Evolutionary conservation across 2,797 vertebrate genomes (phyloP).

Genomic region (Sebastes iracundus): DNA sequence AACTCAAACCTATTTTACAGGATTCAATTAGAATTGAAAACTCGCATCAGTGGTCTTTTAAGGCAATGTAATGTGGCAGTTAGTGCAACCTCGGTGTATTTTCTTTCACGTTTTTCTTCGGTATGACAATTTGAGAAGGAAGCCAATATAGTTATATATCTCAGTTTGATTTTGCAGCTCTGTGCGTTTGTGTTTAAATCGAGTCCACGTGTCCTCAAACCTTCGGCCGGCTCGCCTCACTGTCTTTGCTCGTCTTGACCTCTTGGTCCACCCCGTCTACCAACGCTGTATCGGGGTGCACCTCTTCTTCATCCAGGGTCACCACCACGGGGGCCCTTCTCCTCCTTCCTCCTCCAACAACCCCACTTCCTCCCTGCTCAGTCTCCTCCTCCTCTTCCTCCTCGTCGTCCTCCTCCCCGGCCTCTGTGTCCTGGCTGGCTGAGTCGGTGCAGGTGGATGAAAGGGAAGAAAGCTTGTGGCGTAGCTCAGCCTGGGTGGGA

Average conservation of each 20-base stretch:
- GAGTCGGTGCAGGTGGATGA: slow-evolving; percentile 86
- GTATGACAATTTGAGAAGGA: slow-evolving; percentile 33
- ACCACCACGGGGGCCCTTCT: slow-evolving; percentile 63
- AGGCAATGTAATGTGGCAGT: slow-evolving; percentile 68
- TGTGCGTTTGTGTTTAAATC: slow-evolving; percentile 30
- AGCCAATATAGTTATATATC: slow-evolving; percentile 33
- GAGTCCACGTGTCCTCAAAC: slow-evolving; percentile 54
- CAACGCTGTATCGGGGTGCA: slow-evolving; percentile 86
- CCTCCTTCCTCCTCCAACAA: slow-evolving; percentile 33
- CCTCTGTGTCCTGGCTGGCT: slow-evolving; percentile 84
- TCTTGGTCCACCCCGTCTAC: slow-evolving; percentile 65
- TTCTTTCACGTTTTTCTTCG: not conserved
- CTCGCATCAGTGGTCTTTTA: slow-evolving; percentile 40
- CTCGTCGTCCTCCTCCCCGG: slow-evolving; percentile 82
- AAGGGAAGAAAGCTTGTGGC: slow-evolving; percentile 85
- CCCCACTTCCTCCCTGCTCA: slow-evolving; percentile 71
- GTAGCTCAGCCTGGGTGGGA: slow-evolving; percentile 85
- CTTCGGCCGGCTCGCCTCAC: slow-evolving; percentile 51
- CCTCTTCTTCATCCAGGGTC: slow-evolving; percentile 86
- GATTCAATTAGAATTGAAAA: slow-evolving; percentile 36
- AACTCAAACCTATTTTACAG: slow-evolving; percentile 6
- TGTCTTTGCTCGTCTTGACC: slow-evolving; percentile 61
- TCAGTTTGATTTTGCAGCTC: slow-evolving; percentile 43
- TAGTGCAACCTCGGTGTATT: slow-evolving; percentile 44
- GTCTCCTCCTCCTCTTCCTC: slow-evolving; percentile 71